phyloP scores from a whole-genome alignment of 2,797 vertebrate species.

The Myotis findleyi region DNA sequence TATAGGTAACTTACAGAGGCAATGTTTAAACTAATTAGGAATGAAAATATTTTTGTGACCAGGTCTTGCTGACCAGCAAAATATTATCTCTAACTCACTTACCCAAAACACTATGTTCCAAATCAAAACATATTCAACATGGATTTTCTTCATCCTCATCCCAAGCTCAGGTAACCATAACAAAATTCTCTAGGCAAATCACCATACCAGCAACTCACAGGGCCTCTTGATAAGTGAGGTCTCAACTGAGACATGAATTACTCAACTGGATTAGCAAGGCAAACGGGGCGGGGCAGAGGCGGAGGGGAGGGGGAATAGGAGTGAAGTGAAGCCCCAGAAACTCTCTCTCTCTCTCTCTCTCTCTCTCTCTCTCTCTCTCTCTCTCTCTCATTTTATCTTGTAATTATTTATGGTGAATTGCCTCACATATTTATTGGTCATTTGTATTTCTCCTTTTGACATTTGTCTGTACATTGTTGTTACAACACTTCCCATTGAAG shows the following conservation, averaged over 20 bases:
- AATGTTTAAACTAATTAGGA: slow-evolving; percentile 41
- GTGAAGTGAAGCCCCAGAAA: not conserved
- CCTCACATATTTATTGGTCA: not conserved
- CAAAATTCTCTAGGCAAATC: not conserved
- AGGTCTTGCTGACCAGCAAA: slow-evolving; percentile 12
- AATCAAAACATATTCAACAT: not conserved
- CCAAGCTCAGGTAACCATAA: slow-evolving; percentile 22
- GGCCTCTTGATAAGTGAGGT: not conserved
- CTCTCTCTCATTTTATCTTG: not conserved
- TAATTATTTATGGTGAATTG: not conserved
- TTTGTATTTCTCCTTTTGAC: slow-evolving; percentile 38
- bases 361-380: not conserved
- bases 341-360: not conserved
- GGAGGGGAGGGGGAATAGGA: not conserved
- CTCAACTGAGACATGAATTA: not conserved
- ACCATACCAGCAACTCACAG: not conserved
- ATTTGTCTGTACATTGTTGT: slow-evolving; percentile 26
- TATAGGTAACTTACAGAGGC: not conserved
- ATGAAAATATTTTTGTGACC: slow-evolving; percentile 55
- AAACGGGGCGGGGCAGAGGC: no score
- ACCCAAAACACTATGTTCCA: slow-evolving; percentile 17
- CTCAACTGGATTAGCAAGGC: not conserved
- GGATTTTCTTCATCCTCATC: slow-evolving; percentile 31
- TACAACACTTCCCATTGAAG: not conserved
- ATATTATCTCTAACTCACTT: slow-evolving; percentile 28